Conservation (phyloP, 2,113 vertebrate species). For the Heterotilapia buettikoferi region DNA sequence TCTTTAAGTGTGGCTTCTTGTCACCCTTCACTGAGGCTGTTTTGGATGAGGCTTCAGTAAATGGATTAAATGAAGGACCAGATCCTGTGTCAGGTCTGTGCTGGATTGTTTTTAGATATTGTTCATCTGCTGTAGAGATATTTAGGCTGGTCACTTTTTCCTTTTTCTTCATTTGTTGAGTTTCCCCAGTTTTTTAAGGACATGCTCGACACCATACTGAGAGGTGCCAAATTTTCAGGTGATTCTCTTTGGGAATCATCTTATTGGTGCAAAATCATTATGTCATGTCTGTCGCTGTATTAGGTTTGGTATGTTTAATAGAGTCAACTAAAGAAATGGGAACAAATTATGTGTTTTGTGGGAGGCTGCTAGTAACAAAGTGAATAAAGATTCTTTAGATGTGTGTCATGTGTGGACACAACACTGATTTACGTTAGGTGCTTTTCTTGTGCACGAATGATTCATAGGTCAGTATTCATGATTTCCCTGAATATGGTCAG, state of each 20-base stretch:
- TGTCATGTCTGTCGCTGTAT: accelerated
- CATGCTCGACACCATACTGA: neutral
- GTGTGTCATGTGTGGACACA: neutral
- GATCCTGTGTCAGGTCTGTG: neutral
- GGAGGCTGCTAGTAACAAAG: neutral
- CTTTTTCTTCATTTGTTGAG: neutral
- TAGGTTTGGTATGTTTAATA: neutral
- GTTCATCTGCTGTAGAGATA: neutral
- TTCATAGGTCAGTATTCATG: neutral
- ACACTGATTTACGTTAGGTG: neutral
- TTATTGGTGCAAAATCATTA: neutral
- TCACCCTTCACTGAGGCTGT: neutral
- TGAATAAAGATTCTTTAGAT: neutral
- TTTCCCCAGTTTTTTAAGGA: neutral
- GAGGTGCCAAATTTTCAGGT: accelerated
- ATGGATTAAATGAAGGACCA: neutral
- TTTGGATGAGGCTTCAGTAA: neutral
- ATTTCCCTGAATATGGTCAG: accelerated
- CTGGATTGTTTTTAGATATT: neutral
- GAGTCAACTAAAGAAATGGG: neutral
- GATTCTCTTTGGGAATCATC: neutral
- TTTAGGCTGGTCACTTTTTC: neutral
- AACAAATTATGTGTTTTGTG: neutral
- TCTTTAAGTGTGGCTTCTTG: neutral
- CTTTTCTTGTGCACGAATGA: accelerated